Percentiles rank a stretch among this genome's conserved stretches.
Conservation (phyloP, 2,113 vertebrate species). For the Papio anubis region DNA sequence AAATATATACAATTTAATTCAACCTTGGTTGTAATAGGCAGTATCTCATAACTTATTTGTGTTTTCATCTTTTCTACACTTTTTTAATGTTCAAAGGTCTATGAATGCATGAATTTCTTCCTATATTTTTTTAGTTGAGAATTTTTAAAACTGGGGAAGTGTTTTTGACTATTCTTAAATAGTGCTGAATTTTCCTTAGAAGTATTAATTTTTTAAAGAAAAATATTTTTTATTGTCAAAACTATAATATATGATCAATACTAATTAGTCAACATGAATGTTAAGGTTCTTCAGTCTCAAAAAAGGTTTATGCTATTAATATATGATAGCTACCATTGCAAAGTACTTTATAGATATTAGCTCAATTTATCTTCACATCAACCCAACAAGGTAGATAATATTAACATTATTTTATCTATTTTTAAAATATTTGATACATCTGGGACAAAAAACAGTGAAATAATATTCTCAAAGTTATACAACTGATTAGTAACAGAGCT, state of each 20-base stretch:
- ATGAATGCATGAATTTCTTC: not conserved
- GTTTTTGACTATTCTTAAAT: slow-evolving; percentile 41
- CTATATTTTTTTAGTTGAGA: not conserved
- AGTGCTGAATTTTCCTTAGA: not conserved
- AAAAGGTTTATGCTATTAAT: not conserved
- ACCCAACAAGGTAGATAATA: not conserved
- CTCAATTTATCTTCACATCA: not conserved
- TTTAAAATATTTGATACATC: not conserved
- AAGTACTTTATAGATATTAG: not conserved
- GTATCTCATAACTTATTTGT: slow-evolving; percentile 16
- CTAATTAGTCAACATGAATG: not conserved
- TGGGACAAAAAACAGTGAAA: slow-evolving; percentile 20
- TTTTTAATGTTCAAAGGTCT: not conserved
- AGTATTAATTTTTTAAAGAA: not conserved
- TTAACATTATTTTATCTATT: slow-evolving; percentile 6
- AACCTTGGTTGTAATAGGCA: slow-evolving; percentile 5
- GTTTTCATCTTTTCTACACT: not conserved
- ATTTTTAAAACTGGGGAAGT: not conserved
- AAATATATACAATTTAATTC: slow-evolving; percentile 28
- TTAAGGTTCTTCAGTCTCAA: not conserved
- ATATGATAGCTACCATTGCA: not conserved
- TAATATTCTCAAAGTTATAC: slow-evolving; percentile 20
- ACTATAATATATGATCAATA: slow-evolving; percentile 8
- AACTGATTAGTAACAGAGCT: slow-evolving; percentile 21
- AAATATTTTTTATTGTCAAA: slow-evolving; percentile 15